A percentile compares a stretch with the other conserved stretches of the same genome.
These are phyloP conservation scores for Euclidia mi DNA, from an alignment of 2,888 invertebrate genomes.

Conservation along the genomic window DNA sequence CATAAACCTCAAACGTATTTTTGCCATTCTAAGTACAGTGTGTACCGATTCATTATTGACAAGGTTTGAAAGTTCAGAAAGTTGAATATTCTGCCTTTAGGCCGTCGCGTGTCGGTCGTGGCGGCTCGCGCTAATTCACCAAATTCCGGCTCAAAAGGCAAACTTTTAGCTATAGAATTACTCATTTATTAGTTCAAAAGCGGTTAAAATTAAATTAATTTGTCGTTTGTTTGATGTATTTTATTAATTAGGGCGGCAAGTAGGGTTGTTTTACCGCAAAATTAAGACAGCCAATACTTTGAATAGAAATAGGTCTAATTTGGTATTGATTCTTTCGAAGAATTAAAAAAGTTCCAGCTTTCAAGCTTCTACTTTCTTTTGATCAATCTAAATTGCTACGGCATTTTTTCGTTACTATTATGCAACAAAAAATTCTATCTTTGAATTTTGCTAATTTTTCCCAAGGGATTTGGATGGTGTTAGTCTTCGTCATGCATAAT, in stretches of 20 bases:
- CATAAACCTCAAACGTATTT: constrained; percentile 11
- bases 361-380: too few relatives aligned
- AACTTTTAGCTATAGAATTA: constrained; percentile 70
- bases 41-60: constrained; percentile 69
- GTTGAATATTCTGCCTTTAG: constrained; percentile 18
- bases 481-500: too few relatives aligned
- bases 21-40: constrained; percentile 12
- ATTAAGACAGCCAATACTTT: not conserved
- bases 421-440: too few relatives aligned
- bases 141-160: constrained; percentile 59
- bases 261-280: not conserved
- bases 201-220: constrained; percentile 58
- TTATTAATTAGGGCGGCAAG: constrained; percentile 29
- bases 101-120: constrained; percentile 11
- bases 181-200: constrained; percentile 73
- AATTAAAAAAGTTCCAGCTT: too few relatives aligned
- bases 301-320: not conserved
- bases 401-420: too few relatives aligned
- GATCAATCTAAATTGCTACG: too few relatives aligned
- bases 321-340: too few relatives aligned
- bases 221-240: constrained; percentile 58
- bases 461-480: too few relatives aligned
- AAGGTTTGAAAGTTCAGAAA: constrained; percentile 63
- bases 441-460: too few relatives aligned
- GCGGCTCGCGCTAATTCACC: constrained; percentile 56